Evolutionary conservation across 2,797 vertebrate species (phyloP).

Genomic region (Sciurus carolinensis): DNA sequence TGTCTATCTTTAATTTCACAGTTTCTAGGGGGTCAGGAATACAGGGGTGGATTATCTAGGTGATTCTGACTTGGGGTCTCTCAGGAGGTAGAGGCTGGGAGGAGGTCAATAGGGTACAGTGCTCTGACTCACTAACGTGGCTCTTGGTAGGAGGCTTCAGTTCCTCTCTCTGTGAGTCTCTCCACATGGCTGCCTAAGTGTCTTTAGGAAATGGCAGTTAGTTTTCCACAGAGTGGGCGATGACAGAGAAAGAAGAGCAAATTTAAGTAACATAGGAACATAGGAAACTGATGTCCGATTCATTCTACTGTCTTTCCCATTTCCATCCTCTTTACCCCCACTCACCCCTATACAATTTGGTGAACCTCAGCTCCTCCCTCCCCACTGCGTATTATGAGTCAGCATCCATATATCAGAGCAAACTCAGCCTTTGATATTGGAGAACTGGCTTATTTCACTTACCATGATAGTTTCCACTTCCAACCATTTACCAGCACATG

Average conservation of each 20-base stretch:
- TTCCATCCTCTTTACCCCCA: too few relatives aligned
- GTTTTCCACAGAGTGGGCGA: not conserved
- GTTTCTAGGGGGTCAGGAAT: not conserved
- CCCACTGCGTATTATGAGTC: too few relatives aligned
- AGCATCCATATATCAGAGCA: too few relatives aligned
- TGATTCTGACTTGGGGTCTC: not conserved
- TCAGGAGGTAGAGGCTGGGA: not conserved
- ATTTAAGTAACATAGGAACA: not conserved
- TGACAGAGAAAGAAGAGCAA: not conserved
- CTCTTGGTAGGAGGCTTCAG: not conserved
- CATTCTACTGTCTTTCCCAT: too few relatives aligned
- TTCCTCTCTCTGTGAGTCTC: not conserved
- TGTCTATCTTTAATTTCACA: not conserved
- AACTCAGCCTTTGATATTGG: too few relatives aligned
- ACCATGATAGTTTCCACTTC: not conserved
- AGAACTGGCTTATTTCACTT: not conserved
- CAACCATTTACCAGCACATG: not conserved
- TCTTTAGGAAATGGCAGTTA: not conserved
- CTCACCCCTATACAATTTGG: too few relatives aligned
- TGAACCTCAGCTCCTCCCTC: too few relatives aligned
- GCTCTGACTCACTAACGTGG: not conserved
- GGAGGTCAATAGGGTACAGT: not conserved
- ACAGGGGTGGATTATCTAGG: not conserved
- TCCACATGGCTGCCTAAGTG: not conserved
- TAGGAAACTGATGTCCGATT: too few relatives aligned